Evolutionary conservation across 1,140 invertebrate genomes (phyloP).

Genomic region (Aphelenchoides besseyi): DNA sequence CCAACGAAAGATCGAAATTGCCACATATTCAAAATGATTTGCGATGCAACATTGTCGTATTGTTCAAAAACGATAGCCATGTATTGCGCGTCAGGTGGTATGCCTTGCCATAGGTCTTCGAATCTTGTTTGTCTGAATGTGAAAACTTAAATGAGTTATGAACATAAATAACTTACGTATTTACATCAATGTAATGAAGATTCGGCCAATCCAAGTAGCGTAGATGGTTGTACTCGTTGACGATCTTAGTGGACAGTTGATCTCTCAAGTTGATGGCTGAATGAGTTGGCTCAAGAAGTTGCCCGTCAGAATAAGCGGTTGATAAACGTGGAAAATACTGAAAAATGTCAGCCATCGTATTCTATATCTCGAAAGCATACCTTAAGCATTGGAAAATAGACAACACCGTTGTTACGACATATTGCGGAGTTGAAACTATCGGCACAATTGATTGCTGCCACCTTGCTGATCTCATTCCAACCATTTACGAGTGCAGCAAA

Average conservation of each 20-base stretch:
- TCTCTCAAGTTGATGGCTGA: constrained; percentile 55
- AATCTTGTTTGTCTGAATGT: constrained; percentile 50
- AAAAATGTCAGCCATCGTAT: constrained; percentile 25
- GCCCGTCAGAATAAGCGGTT: constrained; percentile 41
- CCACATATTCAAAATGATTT: constrained; percentile 53
- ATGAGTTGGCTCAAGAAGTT: constrained; percentile 52
- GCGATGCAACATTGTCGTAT: constrained; percentile 46
- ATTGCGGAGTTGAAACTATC: constrained; percentile 58
- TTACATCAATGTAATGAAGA: constrained; percentile 53
- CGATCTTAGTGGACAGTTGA: constrained; percentile 49
- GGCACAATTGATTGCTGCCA: constrained; percentile 59
- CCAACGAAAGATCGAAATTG: constrained; percentile 49
- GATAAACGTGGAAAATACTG: constrained; percentile 58
- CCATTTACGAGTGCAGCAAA: constrained; percentile 50
- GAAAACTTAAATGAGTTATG: constrained; percentile 18
- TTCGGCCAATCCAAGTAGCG: constrained; percentile 60
- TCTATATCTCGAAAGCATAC: constrained; percentile 24
- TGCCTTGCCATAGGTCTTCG: constrained; percentile 56
- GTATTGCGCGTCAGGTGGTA: constrained; percentile 48
- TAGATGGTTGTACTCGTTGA: constrained; percentile 54
- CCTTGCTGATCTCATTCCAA: constrained; percentile 49
- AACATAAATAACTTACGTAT: constrained; percentile 37
- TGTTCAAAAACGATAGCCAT: constrained; percentile 61
- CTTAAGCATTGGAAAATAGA: constrained; percentile 61
- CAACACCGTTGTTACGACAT: constrained; percentile 54